A percentile compares a stretch with the other conserved stretches of the same genome.
Conservation (phyloP, 2,113 vertebrate species). For the Paedocypris sp. region DNA sequence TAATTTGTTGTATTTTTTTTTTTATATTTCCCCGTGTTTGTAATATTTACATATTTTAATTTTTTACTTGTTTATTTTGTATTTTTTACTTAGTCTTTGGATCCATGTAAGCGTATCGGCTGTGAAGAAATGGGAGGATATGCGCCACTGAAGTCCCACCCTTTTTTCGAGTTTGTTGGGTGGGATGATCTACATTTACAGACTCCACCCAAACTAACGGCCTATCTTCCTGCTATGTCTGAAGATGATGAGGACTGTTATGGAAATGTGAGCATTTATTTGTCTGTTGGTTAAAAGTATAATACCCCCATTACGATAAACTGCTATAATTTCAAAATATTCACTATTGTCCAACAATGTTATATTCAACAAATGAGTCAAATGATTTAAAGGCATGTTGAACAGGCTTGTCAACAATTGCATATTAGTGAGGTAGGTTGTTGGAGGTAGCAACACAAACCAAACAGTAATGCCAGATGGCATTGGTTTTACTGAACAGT, state of each 20-base stretch:
- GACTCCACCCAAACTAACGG: slow-evolving; percentile 90
- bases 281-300: too few relatives aligned
- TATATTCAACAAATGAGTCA: too few relatives aligned
- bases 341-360: too few relatives aligned
- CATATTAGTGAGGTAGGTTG: too few relatives aligned
- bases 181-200: slow-evolving; percentile 88
- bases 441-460: too few relatives aligned
- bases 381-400: too few relatives aligned
- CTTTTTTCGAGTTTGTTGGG: slow-evolving; percentile 84
- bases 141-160: slow-evolving; percentile 77
- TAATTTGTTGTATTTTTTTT: neutral
- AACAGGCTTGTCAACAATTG: too few relatives aligned
- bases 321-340: too few relatives aligned
- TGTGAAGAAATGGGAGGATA: slow-evolving; percentile 96
- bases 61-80: neutral
- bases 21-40: neutral
- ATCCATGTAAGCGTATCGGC: slow-evolving; percentile 84
- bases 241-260: slow-evolving; percentile 99
- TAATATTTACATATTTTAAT: neutral
- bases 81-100: slow-evolving; percentile 72
- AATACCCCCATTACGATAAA: too few relatives aligned
- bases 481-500: too few relatives aligned
- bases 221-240: slow-evolving; percentile 94
- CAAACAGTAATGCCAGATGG: too few relatives aligned
- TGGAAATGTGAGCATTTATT: slow-evolving; percentile 92